These are phyloP conservation scores for Agrotis segetum DNA, from an alignment of 2,888 invertebrate genomes.

Conservation along the genomic window DNA sequence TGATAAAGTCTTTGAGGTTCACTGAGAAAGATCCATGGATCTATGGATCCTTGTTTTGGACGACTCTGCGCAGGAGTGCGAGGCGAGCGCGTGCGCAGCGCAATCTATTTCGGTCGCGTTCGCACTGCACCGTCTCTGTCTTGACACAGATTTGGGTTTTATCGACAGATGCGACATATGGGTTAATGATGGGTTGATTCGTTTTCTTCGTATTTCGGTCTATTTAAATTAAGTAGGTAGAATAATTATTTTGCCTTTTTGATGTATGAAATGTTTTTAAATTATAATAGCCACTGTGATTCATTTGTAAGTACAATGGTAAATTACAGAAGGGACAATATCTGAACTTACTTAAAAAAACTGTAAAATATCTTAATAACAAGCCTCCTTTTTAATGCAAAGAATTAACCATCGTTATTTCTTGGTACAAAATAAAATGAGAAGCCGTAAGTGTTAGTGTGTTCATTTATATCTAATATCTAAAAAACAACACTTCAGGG, in stretches of 20 bases:
- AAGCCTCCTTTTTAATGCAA: too few relatives aligned
- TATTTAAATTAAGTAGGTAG: neutral
- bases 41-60: constrained; percentile 76
- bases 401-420: too few relatives aligned
- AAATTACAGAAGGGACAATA: neutral
- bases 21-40: constrained; percentile 66
- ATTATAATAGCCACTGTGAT: neutral
- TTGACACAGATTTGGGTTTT: constrained; percentile 77
- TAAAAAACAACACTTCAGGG: too few relatives aligned
- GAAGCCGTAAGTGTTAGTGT: too few relatives aligned
- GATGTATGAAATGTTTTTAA: constrained; percentile 12
- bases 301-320: neutral
- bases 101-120: constrained; percentile 86
- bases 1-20: constrained; percentile 20
- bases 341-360: too few relatives aligned
- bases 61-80: constrained; percentile 79
- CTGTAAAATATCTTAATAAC: too few relatives aligned
- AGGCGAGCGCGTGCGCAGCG: constrained; percentile 75
- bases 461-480: too few relatives aligned
- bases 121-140: constrained; percentile 81
- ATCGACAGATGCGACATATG: constrained; percentile 59
- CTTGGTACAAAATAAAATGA: too few relatives aligned
- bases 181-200: constrained; percentile 17
- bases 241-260: too few relatives aligned
- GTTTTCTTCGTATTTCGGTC: constrained; percentile 4